phyloP scores from a whole-genome alignment of 2,888 invertebrate genomes.

The Euplexia lucipara region DNA sequence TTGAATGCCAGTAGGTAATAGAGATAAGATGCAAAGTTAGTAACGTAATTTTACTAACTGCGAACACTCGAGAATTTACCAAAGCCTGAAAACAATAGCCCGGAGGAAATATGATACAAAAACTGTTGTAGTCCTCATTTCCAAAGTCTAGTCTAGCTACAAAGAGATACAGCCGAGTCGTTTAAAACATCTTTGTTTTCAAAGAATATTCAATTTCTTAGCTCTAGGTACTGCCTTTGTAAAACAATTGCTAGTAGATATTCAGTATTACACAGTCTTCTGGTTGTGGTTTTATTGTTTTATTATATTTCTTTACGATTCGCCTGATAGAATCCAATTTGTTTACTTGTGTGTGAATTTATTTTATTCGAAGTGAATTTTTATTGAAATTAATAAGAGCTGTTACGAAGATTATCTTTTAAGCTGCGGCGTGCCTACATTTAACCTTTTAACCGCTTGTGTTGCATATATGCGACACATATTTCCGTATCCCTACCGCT shows the following conservation, averaged over 20 bases:
- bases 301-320: constrained; percentile 33
- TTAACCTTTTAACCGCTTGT: no score
- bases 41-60: constrained; percentile 27
- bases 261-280: constrained; percentile 38
- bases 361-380: constrained; percentile 20
- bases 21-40: constrained; percentile 5
- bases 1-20: constrained; percentile 7
- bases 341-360: constrained; percentile 42
- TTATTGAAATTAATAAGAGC: constrained; percentile 24
- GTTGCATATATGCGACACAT: no score
- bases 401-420: constrained; percentile 20
- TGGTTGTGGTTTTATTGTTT: constrained; percentile 37
- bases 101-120: constrained; percentile 14
- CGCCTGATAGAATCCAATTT: constrained; percentile 42
- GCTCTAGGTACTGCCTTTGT: constrained; percentile 39
- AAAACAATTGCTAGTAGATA: constrained; percentile 44
- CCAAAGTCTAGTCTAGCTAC: constrained; percentile 31
- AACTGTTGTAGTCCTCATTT: constrained; percentile 38
- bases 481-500: no score
- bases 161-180: constrained; percentile 44
- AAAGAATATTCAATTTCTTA: constrained; percentile 60
- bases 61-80: constrained; percentile 39
- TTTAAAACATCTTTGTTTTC: constrained; percentile 56
- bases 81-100: constrained; percentile 32
- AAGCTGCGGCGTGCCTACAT: constrained; percentile 1